Base-by-base conservation (phyloP, 2,888 invertebrate species). In the Phaonia tiefii region DNA sequence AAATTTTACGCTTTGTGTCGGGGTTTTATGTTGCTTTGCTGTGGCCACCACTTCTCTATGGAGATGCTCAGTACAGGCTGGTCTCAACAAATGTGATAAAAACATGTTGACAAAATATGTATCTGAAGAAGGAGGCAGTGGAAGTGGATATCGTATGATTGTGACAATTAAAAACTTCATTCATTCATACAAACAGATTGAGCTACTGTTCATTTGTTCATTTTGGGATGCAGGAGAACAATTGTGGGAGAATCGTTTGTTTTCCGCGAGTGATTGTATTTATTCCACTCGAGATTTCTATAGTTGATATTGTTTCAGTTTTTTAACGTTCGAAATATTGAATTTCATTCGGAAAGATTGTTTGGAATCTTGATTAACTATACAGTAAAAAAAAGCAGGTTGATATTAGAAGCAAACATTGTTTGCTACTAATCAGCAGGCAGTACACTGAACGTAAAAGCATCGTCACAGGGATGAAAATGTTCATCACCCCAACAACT, bases 1-100 rank as follows among this genome's bases (percentile, higher is more conserved):
- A 81, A 72, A 81, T 77, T 78, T 54, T 71, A 63, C 67, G 72
- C 60, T 42, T 46, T 54, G 77, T 39, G 31, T 31, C 10, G 54
- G 54, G 8, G n/a, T 60, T 17, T 17, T 60, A 17, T 63, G 11
- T 22, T 20, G 22, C 31, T 31, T 39, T 49, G 17, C 10, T 15
- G 20, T 22, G 20, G 39, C 13, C 39, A 63, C 42, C 20, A 2
- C 22, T 22, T 39, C 3, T 31, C 31, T 3, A 31, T 31, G 8
- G 31, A 31, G 8, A 31, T 31, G 31, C 4, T 31, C 8, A 8
- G 8, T 31, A n/a, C n/a, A 31, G 31, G 31, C 3, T 39, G 11
- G 13, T 58, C 15, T 39, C 20, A 37, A 37, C 37, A 37, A 37
- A 60, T 39, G 22, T 54, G 54, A 60, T 60, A 60, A 60, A 60